These are phyloP conservation scores for Drosophila persimilis DNA, from an alignment of 1,140 invertebrate genomes.

Conservation along the genomic window DNA sequence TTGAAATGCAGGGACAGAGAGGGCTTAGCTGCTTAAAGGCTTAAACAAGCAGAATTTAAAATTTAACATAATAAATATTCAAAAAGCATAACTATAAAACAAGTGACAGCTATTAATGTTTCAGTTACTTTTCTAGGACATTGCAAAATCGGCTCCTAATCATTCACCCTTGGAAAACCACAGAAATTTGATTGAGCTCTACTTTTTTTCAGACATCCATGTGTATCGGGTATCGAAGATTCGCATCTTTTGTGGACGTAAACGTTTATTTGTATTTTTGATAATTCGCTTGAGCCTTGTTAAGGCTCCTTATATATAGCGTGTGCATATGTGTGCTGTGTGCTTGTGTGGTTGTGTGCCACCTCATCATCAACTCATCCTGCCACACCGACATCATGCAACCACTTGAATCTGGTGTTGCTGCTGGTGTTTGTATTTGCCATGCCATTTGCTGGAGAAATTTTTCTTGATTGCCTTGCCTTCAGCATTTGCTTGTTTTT, in stretches of 20 bases:
- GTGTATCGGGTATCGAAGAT: slow-evolving; percentile 36
- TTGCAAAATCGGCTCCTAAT: too few relatives aligned
- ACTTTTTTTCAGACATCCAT: neutral
- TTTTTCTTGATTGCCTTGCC: slow-evolving; percentile 76
- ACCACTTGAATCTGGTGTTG: slow-evolving; percentile 54
- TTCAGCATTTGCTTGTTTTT: slow-evolving; percentile 64
- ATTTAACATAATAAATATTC: too few relatives aligned
- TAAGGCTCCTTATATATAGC: slow-evolving; percentile 27
- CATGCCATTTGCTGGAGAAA: slow-evolving; percentile 70
- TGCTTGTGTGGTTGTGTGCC: slow-evolving; percentile 37
- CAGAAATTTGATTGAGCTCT: too few relatives aligned
- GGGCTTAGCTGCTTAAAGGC: too few relatives aligned
- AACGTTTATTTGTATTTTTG: slow-evolving; percentile 24
- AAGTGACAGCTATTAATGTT: too few relatives aligned
- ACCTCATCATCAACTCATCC: slow-evolving; percentile 41
- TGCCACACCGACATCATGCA: slow-evolving; percentile 36
- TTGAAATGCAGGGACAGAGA: too few relatives aligned
- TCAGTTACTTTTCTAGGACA: too few relatives aligned
- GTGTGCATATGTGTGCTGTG: slow-evolving; percentile 22
- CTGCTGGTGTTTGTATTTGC: slow-evolving; percentile 58
- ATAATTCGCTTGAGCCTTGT: slow-evolving; percentile 58
- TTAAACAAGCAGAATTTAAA: too few relatives aligned
- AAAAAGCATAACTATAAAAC: too few relatives aligned
- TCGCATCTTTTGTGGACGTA: slow-evolving; percentile 4
- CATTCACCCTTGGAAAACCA: too few relatives aligned